phyloP scores from a whole-genome alignment of 2,113 vertebrate genomes.

The Shinisaurus crocodilurus region DNA sequence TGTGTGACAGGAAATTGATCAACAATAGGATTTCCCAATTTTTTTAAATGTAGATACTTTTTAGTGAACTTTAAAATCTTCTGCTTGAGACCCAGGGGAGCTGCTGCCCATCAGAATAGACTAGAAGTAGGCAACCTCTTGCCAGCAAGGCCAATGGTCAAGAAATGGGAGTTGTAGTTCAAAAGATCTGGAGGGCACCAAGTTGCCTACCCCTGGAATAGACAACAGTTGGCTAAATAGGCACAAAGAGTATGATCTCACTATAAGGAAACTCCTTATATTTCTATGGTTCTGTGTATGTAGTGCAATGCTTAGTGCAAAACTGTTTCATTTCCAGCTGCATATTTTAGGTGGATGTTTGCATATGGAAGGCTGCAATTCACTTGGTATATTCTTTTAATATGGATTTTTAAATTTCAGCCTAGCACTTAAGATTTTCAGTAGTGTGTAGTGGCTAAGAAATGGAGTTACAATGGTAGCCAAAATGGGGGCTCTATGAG shows the following conservation, averaged over 20 bases:
- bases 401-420: background rate
- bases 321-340: background rate
- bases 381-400: background rate
- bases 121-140: too few species aligned
- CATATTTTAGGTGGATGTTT: background rate
- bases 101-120: too few species aligned
- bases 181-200: too few species aligned
- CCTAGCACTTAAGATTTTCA: background rate
- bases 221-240: background rate
- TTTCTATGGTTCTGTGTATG: background rate
- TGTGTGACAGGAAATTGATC: background rate
- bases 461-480: background rate
- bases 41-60: background rate
- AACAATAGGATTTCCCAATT: background rate
- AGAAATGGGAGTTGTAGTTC: too few species aligned
- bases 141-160: too few species aligned
- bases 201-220: too few species aligned
- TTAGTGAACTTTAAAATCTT: background rate
- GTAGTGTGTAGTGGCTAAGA: background rate
- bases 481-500: background rate
- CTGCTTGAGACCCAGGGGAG: background rate
- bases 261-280: background rate
- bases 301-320: background rate
- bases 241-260: background rate
- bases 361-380: background rate